Percentiles rank a stretch among this genome's conserved stretches.
Conservation (phyloP, 2,797 vertebrate species). For the Botia almorhae region DNA sequence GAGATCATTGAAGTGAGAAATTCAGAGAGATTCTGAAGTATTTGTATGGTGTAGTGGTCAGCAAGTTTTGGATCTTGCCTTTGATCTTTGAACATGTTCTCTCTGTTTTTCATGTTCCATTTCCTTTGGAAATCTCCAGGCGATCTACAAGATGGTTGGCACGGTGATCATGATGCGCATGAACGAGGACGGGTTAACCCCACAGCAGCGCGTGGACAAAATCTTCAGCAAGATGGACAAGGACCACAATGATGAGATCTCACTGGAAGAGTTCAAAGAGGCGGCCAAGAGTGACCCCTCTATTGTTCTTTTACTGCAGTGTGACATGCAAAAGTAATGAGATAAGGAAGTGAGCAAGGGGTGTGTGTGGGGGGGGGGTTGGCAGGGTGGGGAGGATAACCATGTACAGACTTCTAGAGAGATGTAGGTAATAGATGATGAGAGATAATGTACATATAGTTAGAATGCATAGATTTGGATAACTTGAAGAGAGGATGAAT, state of each 20-base stretch:
- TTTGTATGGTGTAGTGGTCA: background rate
- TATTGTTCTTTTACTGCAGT: constrained; percentile 94
- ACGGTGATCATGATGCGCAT: constrained; percentile 99
- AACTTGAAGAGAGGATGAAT: constrained; percentile 27
- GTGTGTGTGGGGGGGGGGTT: constrained; percentile 16
- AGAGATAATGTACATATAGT: constrained; percentile 30
- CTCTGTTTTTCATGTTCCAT: background rate
- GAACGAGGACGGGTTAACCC: constrained; percentile 96
- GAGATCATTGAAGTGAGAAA: constrained; percentile 88
- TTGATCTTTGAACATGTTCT: background rate
- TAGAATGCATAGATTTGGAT: constrained; percentile 22
- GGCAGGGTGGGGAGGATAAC: constrained; percentile 41
- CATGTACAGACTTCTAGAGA: constrained; percentile 59
- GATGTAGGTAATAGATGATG: constrained; percentile 26
- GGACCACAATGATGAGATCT: constrained; percentile 96
- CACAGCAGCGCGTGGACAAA: constrained; percentile 97
- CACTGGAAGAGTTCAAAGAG: constrained; percentile 97
- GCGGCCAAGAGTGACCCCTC: constrained; percentile 95
- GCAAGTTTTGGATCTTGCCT: background rate
- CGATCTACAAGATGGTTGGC: constrained; percentile 99
- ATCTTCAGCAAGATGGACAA: constrained; percentile 99
- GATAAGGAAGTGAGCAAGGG: constrained; percentile 24
- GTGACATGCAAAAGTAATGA: constrained; percentile 95
- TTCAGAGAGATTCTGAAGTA: background rate
- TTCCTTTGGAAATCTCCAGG: constrained; percentile 72